Percentiles rank a stretch among this genome's conserved stretches.
phyloP scores from a whole-genome alignment of 2,113 vertebrate species.

The Gadus chalcogrammus region DNA sequence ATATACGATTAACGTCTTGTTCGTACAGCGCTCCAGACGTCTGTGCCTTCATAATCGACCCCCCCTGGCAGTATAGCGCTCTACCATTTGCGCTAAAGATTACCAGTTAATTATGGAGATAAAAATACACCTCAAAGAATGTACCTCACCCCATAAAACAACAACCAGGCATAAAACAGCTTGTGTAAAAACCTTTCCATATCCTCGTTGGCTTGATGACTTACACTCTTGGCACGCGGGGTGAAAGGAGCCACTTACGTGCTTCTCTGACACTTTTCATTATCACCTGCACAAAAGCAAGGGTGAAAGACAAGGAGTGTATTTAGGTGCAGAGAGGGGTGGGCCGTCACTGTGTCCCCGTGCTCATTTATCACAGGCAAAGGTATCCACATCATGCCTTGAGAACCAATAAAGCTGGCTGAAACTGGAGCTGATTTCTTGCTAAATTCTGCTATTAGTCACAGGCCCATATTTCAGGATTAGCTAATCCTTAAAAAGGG shows the following conservation, averaged over 20 bases:
- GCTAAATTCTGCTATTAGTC: constrained; percentile 99
- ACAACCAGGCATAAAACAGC: constrained; percentile 50
- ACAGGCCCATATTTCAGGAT: constrained; percentile 82
- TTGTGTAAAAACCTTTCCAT: constrained; percentile 49
- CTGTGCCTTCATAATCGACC: constrained; percentile 25
- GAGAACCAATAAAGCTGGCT: constrained; percentile 79
- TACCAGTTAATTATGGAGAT: constrained; percentile 34
- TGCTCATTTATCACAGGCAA: constrained; percentile 48
- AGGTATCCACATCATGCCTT: constrained; percentile 83
- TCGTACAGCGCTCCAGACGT: constrained; percentile 39
- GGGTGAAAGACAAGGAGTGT: constrained; percentile 74
- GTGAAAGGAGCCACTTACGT: constrained; percentile 74
- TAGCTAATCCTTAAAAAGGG: constrained; percentile 60
- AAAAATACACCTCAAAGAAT: constrained; percentile 25
- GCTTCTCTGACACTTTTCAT: constrained; percentile 81
- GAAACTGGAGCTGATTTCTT: constrained; percentile 99
- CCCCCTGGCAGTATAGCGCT: constrained; percentile 47
- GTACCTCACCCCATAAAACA: constrained; percentile 54
- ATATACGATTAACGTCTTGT: constrained; percentile 43
- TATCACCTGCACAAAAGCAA: constrained; percentile 81
- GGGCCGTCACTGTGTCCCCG: neutral
- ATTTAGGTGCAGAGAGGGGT: neutral
- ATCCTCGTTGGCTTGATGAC: constrained; percentile 60
- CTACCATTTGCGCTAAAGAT: constrained; percentile 47
- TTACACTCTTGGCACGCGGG: constrained; percentile 67